A percentile compares a stretch with the other conserved stretches of the same genome.
Evolutionary conservation across 2,113 vertebrate species (phyloP).

Genomic region (Poicephalus gulielmi): DNA sequence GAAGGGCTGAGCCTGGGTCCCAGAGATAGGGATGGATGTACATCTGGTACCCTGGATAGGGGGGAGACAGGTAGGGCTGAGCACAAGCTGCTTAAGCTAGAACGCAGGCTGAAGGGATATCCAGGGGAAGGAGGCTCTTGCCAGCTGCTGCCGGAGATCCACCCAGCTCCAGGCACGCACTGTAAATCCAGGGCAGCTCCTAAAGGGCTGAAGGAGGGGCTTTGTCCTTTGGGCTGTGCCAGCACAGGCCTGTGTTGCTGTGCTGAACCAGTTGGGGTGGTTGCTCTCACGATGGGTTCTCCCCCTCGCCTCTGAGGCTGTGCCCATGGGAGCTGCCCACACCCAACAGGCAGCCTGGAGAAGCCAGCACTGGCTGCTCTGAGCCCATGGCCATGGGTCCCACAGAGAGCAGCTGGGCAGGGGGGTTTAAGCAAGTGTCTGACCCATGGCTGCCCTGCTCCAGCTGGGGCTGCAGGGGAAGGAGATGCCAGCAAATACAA

Average conservation of each 20-base stretch:
- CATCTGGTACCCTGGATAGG: too few species aligned
- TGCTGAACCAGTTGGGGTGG: neutral
- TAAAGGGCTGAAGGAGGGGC: neutral
- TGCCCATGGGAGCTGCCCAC: neutral
- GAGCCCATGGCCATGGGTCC: neutral
- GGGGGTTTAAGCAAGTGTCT: neutral
- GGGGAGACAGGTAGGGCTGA: neutral
- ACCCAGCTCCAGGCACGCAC: accelerated
- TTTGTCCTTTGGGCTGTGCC: neutral
- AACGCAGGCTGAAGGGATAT: neutral
- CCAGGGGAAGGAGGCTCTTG: neutral
- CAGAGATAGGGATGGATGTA: neutral
- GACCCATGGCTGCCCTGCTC: accelerated
- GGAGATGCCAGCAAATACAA: neutral
- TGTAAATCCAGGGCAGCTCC: neutral
- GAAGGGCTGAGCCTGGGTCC: neutral
- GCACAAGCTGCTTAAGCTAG: neutral
- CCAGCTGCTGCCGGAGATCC: neutral
- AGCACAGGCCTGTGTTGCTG: neutral
- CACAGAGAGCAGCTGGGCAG: neutral
- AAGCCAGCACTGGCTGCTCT: neutral
- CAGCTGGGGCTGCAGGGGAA: neutral
- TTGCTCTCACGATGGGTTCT: neutral
- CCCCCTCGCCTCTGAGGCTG: neutral
- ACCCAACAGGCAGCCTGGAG: neutral